Evolutionary conservation across 2,888 invertebrate genomes (phyloP).

Genomic region (Entomobrya proxima): DNA sequence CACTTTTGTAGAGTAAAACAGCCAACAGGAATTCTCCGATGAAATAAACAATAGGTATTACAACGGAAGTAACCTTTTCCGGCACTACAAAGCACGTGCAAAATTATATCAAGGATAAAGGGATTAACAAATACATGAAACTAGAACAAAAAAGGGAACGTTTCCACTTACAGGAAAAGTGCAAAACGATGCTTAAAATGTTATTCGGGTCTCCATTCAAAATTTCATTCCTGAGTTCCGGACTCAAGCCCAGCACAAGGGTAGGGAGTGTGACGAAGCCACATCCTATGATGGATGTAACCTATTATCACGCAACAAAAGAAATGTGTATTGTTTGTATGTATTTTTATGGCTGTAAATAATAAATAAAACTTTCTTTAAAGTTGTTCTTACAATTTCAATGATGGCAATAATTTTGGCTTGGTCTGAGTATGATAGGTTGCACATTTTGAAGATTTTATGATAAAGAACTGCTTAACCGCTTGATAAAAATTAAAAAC

Average conservation of each 20-base stretch:
- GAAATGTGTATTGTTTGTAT: neutral
- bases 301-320: constrained; percentile 33
- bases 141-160: too few species aligned
- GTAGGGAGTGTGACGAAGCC: constrained; percentile 50
- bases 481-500: too few species aligned
- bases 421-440: constrained; percentile 38
- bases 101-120: neutral
- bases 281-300: constrained; percentile 56
- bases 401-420: constrained; percentile 66
- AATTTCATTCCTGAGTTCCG: constrained; percentile 55
- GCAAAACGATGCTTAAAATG: constrained; percentile 58
- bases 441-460: constrained; percentile 47
- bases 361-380: neutral
- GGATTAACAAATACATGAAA: neutral
- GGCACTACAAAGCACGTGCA: constrained; percentile 40
- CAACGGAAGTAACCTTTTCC: constrained; percentile 66
- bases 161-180: constrained; percentile 61
- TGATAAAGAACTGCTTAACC: too few species aligned
- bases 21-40: constrained; percentile 66
- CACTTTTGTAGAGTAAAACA: constrained; percentile 55
- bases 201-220: constrained; percentile 50
- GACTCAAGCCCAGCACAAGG: constrained; percentile 45
- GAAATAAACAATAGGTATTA: constrained; percentile 66
- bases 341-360: neutral
- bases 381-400: constrained; percentile 69